Base-by-base conservation (phyloP, 2,888 invertebrate genomes). In the Periphyllus acericola region DNA sequence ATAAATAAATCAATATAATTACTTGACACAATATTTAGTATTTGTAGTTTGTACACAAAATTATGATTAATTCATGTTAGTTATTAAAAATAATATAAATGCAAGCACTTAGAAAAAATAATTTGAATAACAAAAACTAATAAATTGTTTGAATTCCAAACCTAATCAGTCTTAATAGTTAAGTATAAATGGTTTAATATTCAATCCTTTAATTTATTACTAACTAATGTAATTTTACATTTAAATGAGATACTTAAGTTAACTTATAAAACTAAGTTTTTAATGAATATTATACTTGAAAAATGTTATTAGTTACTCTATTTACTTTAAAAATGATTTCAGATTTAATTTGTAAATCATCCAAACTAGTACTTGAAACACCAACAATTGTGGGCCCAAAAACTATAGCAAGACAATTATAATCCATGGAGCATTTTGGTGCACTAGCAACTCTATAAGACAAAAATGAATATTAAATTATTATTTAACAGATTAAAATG, bases 331-430 rank as follows among this genome's bases (percentile, higher is more conserved):
- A 95, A 83, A 94, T 94, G 0, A 96, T 96, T 91, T 97, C 96
- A 0, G 93, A 94, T 89, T 96, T 40, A 46, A 66, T 71, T 25
- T 81, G 74, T 66, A 87, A 66, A 29, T 87, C 81, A 75, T 95
- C 94, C 0, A 95, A 95, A 91, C 96, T 95, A 0, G 93, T 92
- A 0, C 94, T 94, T 21, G 96, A 96, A 91, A 96, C 97, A 0
- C 98, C 98, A 40, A 99, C 95, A 83, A 99, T 93, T 1, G 98
- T 98, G 4, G 99, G 99, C 0, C 96, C 99, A 92, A 99, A 98
- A 66, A 99, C 95, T 91, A 95, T 96, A 0, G 98, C 95, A 90
- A 99, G 92, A 92, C 98, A 99, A 90, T 94, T 94, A 40, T 95
- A 93, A 0, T 96, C 96, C 99, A 99, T 99, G 93, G 96, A 96